Evolutionary conservation across 2,113 vertebrate genomes (phyloP).

Genomic region (Channa maculata): DNA sequence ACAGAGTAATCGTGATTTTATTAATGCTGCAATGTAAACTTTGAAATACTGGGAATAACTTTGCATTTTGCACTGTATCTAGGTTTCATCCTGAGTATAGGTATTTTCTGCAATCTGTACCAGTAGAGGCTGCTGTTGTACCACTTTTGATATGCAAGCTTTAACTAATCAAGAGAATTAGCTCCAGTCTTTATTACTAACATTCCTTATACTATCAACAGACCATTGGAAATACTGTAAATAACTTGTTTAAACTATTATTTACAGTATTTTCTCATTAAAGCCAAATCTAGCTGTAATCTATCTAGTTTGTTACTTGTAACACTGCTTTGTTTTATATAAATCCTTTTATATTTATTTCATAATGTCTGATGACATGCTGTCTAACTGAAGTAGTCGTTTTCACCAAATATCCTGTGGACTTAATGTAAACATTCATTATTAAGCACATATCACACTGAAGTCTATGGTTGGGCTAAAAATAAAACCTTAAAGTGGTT

Average conservation of each 20-base stretch:
- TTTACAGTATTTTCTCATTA: constrained; percentile 3
- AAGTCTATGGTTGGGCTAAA: constrained; percentile 37
- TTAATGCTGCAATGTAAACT: constrained; percentile 25
- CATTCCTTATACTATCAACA: constrained; percentile 9
- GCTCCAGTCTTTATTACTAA: constrained; percentile 17
- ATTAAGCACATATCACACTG: constrained; percentile 15
- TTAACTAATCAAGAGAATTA: constrained; percentile 9
- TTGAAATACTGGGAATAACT: constrained; percentile 24
- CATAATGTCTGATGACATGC: constrained; percentile 10
- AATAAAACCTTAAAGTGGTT: constrained; percentile 58
- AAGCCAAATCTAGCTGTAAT: constrained; percentile 20
- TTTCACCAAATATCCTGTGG: constrained; percentile 21
- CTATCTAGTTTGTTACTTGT: not conserved
- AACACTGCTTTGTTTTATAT: constrained; percentile 22
- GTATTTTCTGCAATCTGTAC: constrained; percentile 13
- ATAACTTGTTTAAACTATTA: not conserved
- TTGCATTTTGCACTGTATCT: constrained; percentile 60
- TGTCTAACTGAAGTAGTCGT: constrained; percentile 16
- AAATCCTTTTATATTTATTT: constrained; percentile 32
- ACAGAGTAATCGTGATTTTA: constrained; percentile 23
- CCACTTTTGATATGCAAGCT: constrained; percentile 33
- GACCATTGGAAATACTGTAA: constrained; percentile 1
- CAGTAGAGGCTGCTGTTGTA: constrained; percentile 71
- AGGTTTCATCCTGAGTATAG: constrained; percentile 7
- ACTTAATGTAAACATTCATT: constrained; percentile 26